Evolutionary conservation across 1,140 invertebrate species (phyloP), one percentile per base, ranked within the genome.

Genomic region (Tyrophagus putrescentiae): DNA sequence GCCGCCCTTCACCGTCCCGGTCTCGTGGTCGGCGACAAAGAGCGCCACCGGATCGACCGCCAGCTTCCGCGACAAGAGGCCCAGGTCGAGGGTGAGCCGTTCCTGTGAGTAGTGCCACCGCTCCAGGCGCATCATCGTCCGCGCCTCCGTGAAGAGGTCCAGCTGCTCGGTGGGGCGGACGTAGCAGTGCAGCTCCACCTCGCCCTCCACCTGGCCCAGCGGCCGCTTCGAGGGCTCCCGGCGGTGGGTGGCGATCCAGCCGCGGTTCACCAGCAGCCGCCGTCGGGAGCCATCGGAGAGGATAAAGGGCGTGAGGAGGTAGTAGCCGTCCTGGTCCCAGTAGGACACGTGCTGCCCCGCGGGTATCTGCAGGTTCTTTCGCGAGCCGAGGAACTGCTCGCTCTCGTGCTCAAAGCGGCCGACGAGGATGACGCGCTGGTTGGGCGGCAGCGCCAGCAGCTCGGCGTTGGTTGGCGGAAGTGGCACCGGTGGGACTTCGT

Each of bases 191-290:
- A 95, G 70, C 73, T 93, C 84, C 18, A 91, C 73, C 68, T 80
- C 79, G 13, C 76, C 79, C 65, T 80, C 71, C 16, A 42, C 21
- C 33, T 59, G 57, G 31, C 57, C 57, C 18, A 18, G 32, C 3
- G n/a, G 2, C 50, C 57, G 29, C 33, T 6, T 71, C 71, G 31
- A 70, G 33, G 81, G 79, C 53, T 81, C 72, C 58, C 77, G 78
- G 50, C 79, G 70, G 41, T 77, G 76, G 57, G 72, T 72, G 28
- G 86, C 80, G 13, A 96, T 79, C 90, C 89, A 95, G 0, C 92
- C 92, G 67, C 92, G 78, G 74, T 95, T 95, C 4, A 96, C 78
- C 36, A 96, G 73, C 66, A 96, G 87, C 73, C 77, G 34, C 73
- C 77, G 34, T 6, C 25, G 34, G 7, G 29, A 41, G 32, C 11